These are phyloP conservation scores for Agrilus cyanescens DNA, from an alignment of 2,888 invertebrate genomes.

Conservation along the genomic window DNA sequence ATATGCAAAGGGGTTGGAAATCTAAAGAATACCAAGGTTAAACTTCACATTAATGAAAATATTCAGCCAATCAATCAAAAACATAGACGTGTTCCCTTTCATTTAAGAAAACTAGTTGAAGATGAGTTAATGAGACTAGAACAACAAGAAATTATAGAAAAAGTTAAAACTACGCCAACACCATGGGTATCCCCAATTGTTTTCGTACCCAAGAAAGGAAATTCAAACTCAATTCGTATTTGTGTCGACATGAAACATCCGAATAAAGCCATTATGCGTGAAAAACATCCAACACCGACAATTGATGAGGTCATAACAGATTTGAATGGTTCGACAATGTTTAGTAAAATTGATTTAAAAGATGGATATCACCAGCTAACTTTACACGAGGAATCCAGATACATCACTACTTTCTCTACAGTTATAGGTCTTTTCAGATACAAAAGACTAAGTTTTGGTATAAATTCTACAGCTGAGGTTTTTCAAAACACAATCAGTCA, in stretches of 20 bases:
- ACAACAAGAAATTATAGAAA: conserved; percentile 14
- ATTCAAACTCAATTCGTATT: conserved; percentile 8
- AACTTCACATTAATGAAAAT: conserved; percentile 12
- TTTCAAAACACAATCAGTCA: conserved; percentile 30
- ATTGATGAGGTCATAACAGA: conserved; percentile 14
- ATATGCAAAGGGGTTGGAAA: conserved; percentile 16
- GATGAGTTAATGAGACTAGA: conserved; percentile 10
- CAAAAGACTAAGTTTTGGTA: conserved; percentile 28
- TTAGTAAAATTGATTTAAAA: conserved; percentile 25
- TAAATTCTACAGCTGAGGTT: conserved; percentile 32
- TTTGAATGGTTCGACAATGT: conserved; percentile 13
- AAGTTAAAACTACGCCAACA: conserved; percentile 11
- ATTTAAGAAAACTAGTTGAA: conserved; percentile 9
- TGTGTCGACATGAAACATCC: conserved; percentile 15
- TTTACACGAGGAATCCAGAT: conserved; percentile 21
- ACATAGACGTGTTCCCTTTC: conserved; percentile 13
- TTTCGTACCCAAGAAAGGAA: conserved; percentile 14
- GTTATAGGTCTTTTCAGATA: conserved; percentile 27
- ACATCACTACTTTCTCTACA: conserved; percentile 30
- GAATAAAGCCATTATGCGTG: conserved; percentile 16
- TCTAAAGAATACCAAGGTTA: conserved; percentile 9
- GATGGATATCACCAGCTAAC: conserved; percentile 29
- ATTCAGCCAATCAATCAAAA: conserved; percentile 11
- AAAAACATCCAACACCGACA: conserved; percentile 14
- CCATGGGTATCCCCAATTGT: conserved; percentile 17